Conservation (phyloP, 2,888 invertebrate species). For the Hermaeophaga mercurialis region DNA sequence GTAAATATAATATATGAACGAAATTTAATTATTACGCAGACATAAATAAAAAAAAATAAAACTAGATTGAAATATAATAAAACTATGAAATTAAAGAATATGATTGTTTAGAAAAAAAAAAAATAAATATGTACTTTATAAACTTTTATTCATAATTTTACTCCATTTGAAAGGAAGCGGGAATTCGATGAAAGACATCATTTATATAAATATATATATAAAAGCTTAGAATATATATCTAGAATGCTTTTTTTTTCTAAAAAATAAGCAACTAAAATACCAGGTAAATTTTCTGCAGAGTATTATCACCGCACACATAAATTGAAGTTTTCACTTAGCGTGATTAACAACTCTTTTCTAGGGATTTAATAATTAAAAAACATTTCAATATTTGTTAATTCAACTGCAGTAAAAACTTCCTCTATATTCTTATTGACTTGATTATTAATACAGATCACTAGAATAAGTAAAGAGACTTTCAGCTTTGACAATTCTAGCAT, state of each 20-base stretch:
- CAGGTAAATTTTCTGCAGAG: conserved; percentile 37
- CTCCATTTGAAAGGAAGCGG: neutral
- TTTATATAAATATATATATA: conserved; percentile 20
- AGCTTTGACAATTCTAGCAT: conserved; percentile 21
- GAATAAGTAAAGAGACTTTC: conserved; percentile 26
- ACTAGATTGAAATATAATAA: neutral
- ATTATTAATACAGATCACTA: conserved; percentile 37
- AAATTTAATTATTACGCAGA: too few species aligned
- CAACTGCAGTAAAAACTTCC: conserved; percentile 19
- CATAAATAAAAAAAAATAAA: too few species aligned
- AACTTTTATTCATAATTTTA: neutral
- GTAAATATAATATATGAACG: too few species aligned
- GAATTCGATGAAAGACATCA: too few species aligned
- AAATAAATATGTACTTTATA: conserved; percentile 10
- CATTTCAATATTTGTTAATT: conserved; percentile 4
- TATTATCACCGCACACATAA: conserved; percentile 27
- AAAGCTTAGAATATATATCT: conserved; percentile 37
- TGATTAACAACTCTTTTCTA: conserved; percentile 12
- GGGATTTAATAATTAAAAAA: conserved; percentile 6
- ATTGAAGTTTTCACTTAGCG: conserved; percentile 20
- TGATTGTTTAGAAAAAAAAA: conserved; percentile 3
- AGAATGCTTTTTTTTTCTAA: conserved; percentile 44
- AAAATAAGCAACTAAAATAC: conserved; percentile 36
- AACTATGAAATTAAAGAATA: neutral
- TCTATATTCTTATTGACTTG: conserved; percentile 28